Conservation (phyloP, 1,140 invertebrate genomes). For the Meloidogyne hapla region DNA sequence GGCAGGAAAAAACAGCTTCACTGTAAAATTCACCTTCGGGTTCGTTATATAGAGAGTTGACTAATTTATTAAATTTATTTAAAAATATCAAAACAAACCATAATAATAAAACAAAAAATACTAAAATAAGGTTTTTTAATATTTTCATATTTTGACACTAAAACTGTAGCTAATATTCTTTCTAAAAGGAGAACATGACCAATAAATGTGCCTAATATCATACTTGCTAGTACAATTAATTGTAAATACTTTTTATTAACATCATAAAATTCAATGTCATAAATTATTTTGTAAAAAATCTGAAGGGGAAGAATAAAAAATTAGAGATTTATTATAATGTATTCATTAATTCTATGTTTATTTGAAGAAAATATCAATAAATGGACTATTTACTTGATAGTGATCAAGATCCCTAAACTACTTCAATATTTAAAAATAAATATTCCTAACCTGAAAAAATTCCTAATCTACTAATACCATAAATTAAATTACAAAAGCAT, state of each 20-base stretch:
- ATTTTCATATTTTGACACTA: constrained; percentile 13
- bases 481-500: constrained; percentile 8
- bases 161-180: constrained; percentile 10
- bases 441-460: too few relatives aligned
- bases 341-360: too few relatives aligned
- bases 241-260: background rate
- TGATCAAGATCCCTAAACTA: too few relatives aligned
- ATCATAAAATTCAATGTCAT: background rate
- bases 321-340: too few relatives aligned
- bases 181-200: constrained; percentile 4
- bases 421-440: too few relatives aligned
- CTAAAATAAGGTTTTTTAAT: constrained; percentile 12
- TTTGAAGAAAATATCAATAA: too few relatives aligned
- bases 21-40: too few relatives aligned
- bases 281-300: background rate
- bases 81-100: background rate
- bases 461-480: constrained; percentile 1
- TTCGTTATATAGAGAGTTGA: too few relatives aligned
- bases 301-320: too few relatives aligned
- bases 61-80: too few relatives aligned
- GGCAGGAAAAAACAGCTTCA: too few relatives aligned
- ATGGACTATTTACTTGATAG: too few relatives aligned
- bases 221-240: background rate
- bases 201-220: constrained; percentile 6
- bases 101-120: background rate